A percentile compares a stretch with the other conserved stretches of the same genome.
phyloP scores from a whole-genome alignment of 2,888 invertebrate genomes.

The Apamea monoglypha region DNA sequence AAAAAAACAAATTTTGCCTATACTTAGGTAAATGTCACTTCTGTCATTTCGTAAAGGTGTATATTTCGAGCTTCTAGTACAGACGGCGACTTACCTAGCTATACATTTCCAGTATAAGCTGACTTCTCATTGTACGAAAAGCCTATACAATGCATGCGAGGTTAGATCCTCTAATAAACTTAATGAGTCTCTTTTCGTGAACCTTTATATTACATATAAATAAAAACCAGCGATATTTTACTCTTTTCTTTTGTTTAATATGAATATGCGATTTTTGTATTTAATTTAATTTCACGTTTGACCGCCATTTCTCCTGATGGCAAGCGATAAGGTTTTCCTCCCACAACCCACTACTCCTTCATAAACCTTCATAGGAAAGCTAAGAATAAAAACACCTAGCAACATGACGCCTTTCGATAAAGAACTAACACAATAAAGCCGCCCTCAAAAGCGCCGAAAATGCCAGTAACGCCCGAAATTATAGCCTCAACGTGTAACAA shows the following conservation, averaged over 20 bases:
- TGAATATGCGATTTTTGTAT: not conserved
- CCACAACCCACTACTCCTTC: not conserved
- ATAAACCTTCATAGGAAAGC: not conserved
- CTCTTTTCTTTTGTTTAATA: not conserved
- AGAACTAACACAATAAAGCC: conserved; percentile 40
- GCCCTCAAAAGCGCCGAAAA: conserved; percentile 50
- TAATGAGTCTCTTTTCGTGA: not conserved
- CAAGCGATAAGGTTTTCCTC: not conserved
- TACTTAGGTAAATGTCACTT: not conserved
- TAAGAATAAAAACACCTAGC: conserved; percentile 6
- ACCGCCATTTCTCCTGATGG: not conserved
- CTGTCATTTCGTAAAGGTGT: not conserved
- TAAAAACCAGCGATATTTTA: not conserved
- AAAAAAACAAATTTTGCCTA: not conserved
- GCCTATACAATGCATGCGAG: too few species aligned
- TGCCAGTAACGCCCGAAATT: conserved; percentile 59
- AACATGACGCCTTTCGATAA: conserved; percentile 32
- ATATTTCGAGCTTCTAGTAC: not conserved
- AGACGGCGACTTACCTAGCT: too few species aligned
- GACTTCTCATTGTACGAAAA: too few species aligned
- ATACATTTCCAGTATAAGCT: too few species aligned
- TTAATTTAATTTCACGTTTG: not conserved
- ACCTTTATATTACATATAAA: not conserved
- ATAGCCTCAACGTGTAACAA: conserved; percentile 57
- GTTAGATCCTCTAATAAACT: not conserved